Percentiles rank a stretch among this genome's conserved stretches.
phyloP scores from a whole-genome alignment of 2,113 vertebrate genomes.

The Hipposideros armiger region DNA sequence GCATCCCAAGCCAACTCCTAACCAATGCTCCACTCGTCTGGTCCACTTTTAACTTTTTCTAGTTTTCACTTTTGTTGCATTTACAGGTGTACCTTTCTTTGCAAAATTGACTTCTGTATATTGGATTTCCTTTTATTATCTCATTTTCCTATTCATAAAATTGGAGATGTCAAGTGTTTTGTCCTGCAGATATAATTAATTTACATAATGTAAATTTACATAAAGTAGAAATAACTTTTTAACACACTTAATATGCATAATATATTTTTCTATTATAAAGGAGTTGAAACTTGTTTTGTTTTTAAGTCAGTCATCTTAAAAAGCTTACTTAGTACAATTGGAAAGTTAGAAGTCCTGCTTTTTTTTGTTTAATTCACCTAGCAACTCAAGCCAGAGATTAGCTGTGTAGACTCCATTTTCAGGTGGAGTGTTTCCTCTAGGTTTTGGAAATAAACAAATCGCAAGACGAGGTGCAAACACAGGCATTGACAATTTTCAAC shows the following conservation, averaged over 20 bases:
- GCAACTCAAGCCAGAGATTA: conserved; percentile 16
- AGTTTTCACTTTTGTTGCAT: background rate
- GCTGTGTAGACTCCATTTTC: background rate
- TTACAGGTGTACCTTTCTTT: background rate
- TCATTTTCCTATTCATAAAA: background rate
- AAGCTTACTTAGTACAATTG: conserved; percentile 19
- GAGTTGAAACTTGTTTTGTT: background rate
- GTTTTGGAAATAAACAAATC: conserved; percentile 13
- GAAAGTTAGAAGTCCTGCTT: conserved; percentile 2
- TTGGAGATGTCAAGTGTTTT: conserved; percentile 49
- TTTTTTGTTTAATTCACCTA: conserved; percentile 19
- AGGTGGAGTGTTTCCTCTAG: background rate
- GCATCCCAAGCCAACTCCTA: too few species aligned
- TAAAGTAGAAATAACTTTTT: conserved; percentile 29
- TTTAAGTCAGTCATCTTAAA: background rate
- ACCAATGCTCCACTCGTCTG: too few species aligned
- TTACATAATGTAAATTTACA: background rate
- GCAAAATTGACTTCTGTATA: conserved; percentile 12
- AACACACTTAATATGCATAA: background rate
- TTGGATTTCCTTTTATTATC: conserved; percentile 14
- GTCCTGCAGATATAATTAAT: conserved; percentile 20
- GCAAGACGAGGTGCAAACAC: background rate
- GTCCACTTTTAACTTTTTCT: background rate
- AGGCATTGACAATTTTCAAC: background rate
- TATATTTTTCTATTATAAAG: background rate